Evolutionary conservation across 2,888 invertebrate genomes (phyloP).

Genomic region (Leucozona laternaria): DNA sequence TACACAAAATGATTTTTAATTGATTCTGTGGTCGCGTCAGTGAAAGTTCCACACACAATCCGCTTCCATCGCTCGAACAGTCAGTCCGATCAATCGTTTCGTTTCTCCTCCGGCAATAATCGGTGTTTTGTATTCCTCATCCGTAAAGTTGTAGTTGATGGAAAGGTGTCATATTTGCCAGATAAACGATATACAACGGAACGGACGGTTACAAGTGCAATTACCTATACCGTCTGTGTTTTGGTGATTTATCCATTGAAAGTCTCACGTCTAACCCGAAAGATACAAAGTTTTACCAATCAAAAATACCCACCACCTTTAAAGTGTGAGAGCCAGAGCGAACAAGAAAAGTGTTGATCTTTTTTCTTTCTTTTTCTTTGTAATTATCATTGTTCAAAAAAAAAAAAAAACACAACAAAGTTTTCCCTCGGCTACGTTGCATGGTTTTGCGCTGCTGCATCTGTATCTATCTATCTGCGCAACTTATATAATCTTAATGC

Average conservation of each 20-base stretch:
- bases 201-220: slow-evolving; percentile 58
- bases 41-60: slow-evolving; percentile 71
- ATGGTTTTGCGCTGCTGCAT: slow-evolving; percentile 60
- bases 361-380: slow-evolving; percentile 25
- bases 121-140: slow-evolving; percentile 55
- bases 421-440: slow-evolving; percentile 64
- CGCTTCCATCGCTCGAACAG: slow-evolving; percentile 55
- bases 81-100: slow-evolving; percentile 64
- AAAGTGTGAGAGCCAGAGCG: background rate
- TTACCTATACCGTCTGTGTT: slow-evolving; percentile 67
- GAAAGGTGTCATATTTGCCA: slow-evolving; percentile 51
- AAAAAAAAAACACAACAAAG: slow-evolving; percentile 29
- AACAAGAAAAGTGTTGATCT: slow-evolving; percentile 34
- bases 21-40: slow-evolving; percentile 75
- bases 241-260: slow-evolving; percentile 67
- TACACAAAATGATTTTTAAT: slow-evolving; percentile 75
- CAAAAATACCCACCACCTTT: background rate
- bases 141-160: slow-evolving; percentile 36
- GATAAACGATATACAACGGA: slow-evolving; percentile 33
- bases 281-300: slow-evolving; percentile 38
- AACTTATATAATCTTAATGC: slow-evolving; percentile 63
- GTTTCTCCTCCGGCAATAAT: slow-evolving; percentile 61
- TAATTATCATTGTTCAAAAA: slow-evolving; percentile 43
- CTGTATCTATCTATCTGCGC: slow-evolving; percentile 32
- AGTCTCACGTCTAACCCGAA: slow-evolving; percentile 18